These are phyloP conservation scores for Papilio dardanus DNA, from an alignment of 1,140 invertebrate genomes.

Conservation along the genomic window DNA sequence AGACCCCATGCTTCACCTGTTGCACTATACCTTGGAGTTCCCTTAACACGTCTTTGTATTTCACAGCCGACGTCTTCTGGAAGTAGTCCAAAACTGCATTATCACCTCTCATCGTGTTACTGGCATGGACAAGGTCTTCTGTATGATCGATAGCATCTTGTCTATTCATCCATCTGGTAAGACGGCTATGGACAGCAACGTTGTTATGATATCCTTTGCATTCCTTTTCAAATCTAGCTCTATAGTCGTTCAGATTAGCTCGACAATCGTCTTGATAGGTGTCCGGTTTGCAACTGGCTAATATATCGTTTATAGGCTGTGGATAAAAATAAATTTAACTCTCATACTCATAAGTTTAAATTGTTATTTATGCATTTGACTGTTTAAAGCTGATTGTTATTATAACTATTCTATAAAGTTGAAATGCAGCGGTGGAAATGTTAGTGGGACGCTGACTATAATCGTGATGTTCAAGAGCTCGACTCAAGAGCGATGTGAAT, in stretches of 20 bases:
- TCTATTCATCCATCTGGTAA: conserved; percentile 7
- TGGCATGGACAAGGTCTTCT: neutral
- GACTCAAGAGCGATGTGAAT: conserved; percentile 26
- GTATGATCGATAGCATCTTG: conserved; percentile 2
- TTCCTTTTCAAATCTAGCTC: neutral
- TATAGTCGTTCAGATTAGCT: conserved; percentile 10
- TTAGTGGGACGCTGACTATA: conserved; percentile 7
- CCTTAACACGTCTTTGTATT: neutral
- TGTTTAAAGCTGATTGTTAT: neutral
- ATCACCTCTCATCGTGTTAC: neutral
- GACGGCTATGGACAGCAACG: neutral
- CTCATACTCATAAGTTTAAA: too few relatives aligned
- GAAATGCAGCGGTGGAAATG: neutral
- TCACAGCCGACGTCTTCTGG: conserved; percentile 10
- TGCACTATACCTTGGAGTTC: conserved; percentile 10
- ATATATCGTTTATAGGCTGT: conserved; percentile 14
- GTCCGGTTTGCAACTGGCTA: conserved; percentile 16
- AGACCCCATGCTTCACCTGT: conserved; percentile 8
- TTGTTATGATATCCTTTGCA: conserved; percentile 26
- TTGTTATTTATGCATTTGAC: too few relatives aligned
- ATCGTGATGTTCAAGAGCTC: conserved; percentile 21
- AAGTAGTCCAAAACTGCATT: neutral
- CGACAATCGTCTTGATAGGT: conserved; percentile 17
- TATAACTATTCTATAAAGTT: conserved; percentile 7
- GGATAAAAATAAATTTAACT: too few relatives aligned